Conservation (phyloP, 2,888 invertebrate species). For the Spisula subtruncata region DNA sequence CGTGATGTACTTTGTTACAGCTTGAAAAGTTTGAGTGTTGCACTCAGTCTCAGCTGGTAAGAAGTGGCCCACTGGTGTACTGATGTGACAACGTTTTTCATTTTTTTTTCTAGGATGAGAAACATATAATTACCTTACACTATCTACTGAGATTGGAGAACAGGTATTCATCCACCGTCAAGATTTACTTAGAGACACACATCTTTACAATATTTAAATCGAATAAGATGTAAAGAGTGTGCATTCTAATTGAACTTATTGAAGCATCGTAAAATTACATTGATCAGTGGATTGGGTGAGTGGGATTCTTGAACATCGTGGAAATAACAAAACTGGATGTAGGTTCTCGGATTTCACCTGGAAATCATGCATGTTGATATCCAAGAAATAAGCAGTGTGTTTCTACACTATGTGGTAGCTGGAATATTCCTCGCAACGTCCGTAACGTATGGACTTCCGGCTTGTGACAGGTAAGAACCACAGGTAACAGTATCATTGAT, state of each 20-base stretch:
- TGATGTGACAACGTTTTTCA: no score
- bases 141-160: no score
- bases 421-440: not conserved
- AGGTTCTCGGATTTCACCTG: not conserved
- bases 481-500: no score
- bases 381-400: not conserved
- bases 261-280: not conserved
- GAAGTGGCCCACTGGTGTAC: no score
- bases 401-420: not conserved
- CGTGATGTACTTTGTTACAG: no score
- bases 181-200: no score
- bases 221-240: not conserved
- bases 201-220: no score
- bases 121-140: no score
- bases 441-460: not conserved
- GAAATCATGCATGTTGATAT: not conserved
- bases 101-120: no score
- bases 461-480: not conserved
- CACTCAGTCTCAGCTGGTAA: no score
- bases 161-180: no score
- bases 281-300: not conserved
- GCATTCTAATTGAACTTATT: not conserved
- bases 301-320: not conserved
- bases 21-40: no score
- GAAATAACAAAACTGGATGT: not conserved